Percentiles rank a stretch among this genome's conserved stretches.
phyloP scores from a whole-genome alignment of 2,113 vertebrate genomes.

The Vireo altiloquus region DNA sequence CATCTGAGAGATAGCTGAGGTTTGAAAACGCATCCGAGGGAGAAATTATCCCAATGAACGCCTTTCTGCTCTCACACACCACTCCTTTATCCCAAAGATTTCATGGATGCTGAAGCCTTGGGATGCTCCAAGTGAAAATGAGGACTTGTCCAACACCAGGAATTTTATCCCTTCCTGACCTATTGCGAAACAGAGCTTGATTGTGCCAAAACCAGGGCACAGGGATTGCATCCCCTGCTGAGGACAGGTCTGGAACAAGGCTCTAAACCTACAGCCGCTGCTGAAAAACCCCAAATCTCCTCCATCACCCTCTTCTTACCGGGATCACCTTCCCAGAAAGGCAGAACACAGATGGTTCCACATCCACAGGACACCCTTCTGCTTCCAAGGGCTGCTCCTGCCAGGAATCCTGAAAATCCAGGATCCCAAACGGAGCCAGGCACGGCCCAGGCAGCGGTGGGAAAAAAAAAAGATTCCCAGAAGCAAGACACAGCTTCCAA shows the following conservation, averaged over 20 bases:
- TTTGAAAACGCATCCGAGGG: background rate
- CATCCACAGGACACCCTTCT: fast-evolving
- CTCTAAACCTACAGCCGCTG: background rate
- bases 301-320: background rate
- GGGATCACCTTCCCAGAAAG: background rate
- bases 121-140: background rate
- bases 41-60: background rate
- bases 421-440: background rate
- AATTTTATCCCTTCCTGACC: background rate
- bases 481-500: background rate
- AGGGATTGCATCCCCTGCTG: background rate
- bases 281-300: background rate
- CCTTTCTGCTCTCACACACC: background rate
- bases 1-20: background rate
- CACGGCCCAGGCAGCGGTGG: too few relatives aligned
- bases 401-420: background rate
- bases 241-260: background rate
- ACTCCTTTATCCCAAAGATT: fast-evolving
- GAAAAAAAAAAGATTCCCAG: background rate
- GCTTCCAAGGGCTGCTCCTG: background rate
- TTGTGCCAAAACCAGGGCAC: background rate
- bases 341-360: background rate
- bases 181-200: background rate
- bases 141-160: background rate
- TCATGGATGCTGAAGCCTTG: background rate